A percentile compares a stretch with the other conserved stretches of the same genome.
phyloP scores from a whole-genome alignment of 2,113 vertebrate genomes.

The Todiramphus saurophagus region DNA sequence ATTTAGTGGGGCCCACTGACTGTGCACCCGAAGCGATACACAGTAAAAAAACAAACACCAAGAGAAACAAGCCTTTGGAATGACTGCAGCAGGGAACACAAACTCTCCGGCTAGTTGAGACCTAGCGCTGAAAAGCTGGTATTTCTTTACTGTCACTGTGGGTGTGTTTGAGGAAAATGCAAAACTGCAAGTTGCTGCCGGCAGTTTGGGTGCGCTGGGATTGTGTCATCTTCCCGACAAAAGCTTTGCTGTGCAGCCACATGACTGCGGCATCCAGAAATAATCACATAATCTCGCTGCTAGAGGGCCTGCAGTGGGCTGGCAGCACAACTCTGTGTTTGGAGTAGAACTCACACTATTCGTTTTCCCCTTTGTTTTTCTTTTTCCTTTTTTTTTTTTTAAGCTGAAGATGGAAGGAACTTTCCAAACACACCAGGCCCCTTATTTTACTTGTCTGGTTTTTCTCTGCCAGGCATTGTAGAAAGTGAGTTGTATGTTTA shows the following conservation, averaged over 20 bases:
- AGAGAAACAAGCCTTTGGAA: not conserved
- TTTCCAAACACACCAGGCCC: not conserved
- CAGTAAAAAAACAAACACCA: not conserved
- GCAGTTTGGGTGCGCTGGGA: not conserved
- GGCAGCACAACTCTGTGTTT: not conserved
- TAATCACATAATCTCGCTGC: slow-evolving; percentile 64
- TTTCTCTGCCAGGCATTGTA: not conserved
- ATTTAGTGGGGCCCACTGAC: not conserved
- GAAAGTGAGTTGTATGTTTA: not conserved
- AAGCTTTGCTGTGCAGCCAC: slow-evolving; percentile 53
- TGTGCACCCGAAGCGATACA: not conserved
- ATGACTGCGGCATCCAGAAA: slow-evolving; percentile 70
- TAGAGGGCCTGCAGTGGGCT: slow-evolving; percentile 10
- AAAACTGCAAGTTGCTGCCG: not conserved
- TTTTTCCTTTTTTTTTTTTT: not conserved
- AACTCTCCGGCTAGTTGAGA: not conserved
- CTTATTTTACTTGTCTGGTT: not conserved
- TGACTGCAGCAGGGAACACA: not conserved
- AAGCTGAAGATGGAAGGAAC: not conserved
- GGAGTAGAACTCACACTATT: not conserved
- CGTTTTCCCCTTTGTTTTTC: not conserved
- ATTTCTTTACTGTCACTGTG: not conserved
- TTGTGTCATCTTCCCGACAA: slow-evolving; percentile 53
- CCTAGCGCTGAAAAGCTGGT: not conserved
- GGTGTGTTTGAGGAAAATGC: not conserved